Base-by-base conservation (phyloP, 2,888 invertebrate species). In the Pharmacophagus antenor region DNA sequence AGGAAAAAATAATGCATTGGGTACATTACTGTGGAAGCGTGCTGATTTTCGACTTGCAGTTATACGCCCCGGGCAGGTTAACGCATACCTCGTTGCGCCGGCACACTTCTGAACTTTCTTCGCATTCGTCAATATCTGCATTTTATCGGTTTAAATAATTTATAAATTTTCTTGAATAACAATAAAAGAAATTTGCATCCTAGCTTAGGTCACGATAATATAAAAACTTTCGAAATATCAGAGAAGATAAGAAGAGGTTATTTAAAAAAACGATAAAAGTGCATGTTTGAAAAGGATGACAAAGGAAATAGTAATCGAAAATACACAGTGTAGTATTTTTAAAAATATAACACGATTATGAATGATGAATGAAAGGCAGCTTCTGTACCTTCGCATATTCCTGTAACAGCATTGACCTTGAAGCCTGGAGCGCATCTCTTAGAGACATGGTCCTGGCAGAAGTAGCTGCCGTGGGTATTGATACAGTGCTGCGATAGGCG, bases 91-190 rank as follows among this genome's bases (percentile, higher is more conserved):
- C 97, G 10, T 92, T 93, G 0, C 91, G 85, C 3, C 92, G 92
- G 77, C 98, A 98, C 55, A 94, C 93, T 72, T 97, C 95, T 0
- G 91, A 92, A 12, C 94, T 94, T 31, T 93, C 92, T 12, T 93
- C 92, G 74, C 98, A 98, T 80, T 98, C 98, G 78, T 98, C 95
- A 50, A 97, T 93, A 84, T 98, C 98, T 96, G 77, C 79, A 67
- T 17, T 4, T 42, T 27, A 8, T 27, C 27, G 27, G 10, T 27
- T 7, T 27, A 10, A 27, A 27, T 27, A 27, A 27, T 27, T 10
- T 8, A n/a, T n/a, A n/a, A n/a, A n/a, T n/a, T n/a, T n/a, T n/a
- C n/a, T n/a, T n/a, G n/a, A n/a, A n/a, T n/a, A n/a, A n/a, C n/a
- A n/a, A n/a, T n/a, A n/a, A n/a, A n/a, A n/a, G n/a, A n/a, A n/a